A percentile compares a stretch with the other conserved stretches of the same genome.
phyloP scores from a whole-genome alignment of 2,113 vertebrate species.

The Mus spicilegus region DNA sequence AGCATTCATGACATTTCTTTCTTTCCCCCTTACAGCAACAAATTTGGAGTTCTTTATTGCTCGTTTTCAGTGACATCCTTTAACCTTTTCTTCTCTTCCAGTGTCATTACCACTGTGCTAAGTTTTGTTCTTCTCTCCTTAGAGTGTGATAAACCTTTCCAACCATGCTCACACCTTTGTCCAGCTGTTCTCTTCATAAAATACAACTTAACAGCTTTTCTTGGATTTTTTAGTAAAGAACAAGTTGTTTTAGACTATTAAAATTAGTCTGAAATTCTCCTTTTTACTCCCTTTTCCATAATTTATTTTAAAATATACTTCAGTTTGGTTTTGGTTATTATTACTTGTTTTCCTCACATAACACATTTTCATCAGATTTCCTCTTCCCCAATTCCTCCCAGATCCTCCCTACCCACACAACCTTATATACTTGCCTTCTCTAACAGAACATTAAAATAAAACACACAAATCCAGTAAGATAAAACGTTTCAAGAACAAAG shows the following conservation, averaged over 20 bases:
- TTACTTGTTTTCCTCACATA: background rate
- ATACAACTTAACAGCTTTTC: background rate
- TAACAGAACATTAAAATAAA: background rate
- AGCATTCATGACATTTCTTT: background rate
- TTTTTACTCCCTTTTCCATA: background rate
- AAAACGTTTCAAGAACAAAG: background rate
- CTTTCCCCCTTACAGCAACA: background rate
- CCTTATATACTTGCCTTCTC: background rate
- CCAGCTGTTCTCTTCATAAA: background rate
- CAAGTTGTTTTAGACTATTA: background rate
- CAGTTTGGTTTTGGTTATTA: background rate
- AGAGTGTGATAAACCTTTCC: background rate
- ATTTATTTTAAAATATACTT: background rate
- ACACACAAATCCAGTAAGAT: background rate
- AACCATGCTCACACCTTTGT: background rate
- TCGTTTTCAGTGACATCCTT: background rate
- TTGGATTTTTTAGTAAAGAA: background rate
- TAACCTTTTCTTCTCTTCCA: background rate
- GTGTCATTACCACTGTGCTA: background rate
- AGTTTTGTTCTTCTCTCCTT: background rate
- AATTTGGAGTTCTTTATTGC: background rate
- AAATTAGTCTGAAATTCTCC: slow-evolving; percentile 8
- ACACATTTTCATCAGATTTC: background rate
- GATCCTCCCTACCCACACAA: background rate
- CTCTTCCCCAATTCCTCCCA: background rate